These are phyloP conservation scores for Steinernema scapterisci DNA, from an alignment of 2,888 invertebrate genomes.

Conservation along the genomic window DNA sequence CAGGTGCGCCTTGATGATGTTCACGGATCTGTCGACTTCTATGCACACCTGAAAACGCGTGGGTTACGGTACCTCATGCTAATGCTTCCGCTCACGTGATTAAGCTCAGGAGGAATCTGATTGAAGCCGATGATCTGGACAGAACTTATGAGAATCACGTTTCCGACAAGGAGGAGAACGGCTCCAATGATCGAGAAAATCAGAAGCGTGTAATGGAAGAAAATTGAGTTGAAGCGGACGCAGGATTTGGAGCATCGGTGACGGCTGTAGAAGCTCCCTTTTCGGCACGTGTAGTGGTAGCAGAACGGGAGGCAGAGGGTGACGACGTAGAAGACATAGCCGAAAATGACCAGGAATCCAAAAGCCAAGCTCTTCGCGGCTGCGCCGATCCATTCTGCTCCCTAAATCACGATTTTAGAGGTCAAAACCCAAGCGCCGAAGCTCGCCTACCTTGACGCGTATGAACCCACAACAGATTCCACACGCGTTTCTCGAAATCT, in stretches of 20 bases:
- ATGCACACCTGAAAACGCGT: conserved; percentile 38
- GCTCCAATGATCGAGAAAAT: conserved; percentile 49
- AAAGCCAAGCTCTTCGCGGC: conserved; percentile 32
- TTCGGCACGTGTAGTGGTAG: conserved; percentile 55
- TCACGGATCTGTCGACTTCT: conserved; percentile 35
- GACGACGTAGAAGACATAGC: conserved; percentile 45
- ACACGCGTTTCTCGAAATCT: conserved; percentile 27
- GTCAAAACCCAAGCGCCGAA: no score
- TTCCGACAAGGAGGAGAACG: conserved; percentile 48
- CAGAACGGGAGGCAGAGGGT: conserved; percentile 57
- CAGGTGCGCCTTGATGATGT: conserved; percentile 34
- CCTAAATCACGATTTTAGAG: no score
- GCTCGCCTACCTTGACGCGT: conserved; percentile 16
- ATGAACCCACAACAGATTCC: conserved; percentile 34
- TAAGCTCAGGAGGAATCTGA: conserved; percentile 61
- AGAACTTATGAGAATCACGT: conserved; percentile 57
- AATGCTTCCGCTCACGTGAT: conserved; percentile 48
- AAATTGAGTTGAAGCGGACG: conserved; percentile 58
- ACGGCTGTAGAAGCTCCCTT: conserved; percentile 60
- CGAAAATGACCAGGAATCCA: conserved; percentile 46
- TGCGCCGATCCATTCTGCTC: background rate
- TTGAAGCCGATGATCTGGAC: conserved; percentile 62
- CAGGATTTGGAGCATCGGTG: conserved; percentile 62
- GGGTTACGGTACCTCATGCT: background rate
- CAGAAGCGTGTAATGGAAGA: conserved; percentile 60